Evolutionary conservation across 2,113 vertebrate genomes (phyloP), one percentile per base, ranked within the genome.

Genomic region (Hypocryptadius cinnamomeus): DNA sequence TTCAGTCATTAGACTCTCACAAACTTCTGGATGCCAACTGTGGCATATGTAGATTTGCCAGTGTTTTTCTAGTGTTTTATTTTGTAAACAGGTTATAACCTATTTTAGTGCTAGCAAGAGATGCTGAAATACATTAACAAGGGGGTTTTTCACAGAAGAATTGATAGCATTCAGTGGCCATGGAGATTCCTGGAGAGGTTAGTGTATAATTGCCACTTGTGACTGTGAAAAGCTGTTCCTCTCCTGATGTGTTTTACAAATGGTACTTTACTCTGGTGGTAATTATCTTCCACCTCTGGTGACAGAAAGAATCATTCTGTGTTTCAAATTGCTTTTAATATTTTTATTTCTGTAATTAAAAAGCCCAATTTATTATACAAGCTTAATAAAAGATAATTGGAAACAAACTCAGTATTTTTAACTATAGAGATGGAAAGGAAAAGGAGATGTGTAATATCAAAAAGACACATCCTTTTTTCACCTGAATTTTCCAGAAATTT

Each of bases 291-390:
- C 33, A 89, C 54, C 63, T 93, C 74, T 77, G 68, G 28, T 66
- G 35, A 59, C 60, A 93, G 87, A 92, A 94, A 71, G 31, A 91
- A 79, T 63, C 4, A 24, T 64, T 85, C 51, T 82, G 54, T 85
- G 39, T 47, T 93, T 89, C 50, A 90, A 89, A 87, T 92, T 82
- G 66, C 39, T 92, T 90, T 93, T 87, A 27, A 39, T 82, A 77
- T 79, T 87, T 93, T 48, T 91, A 89, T 79, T 90, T 91, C 77
- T 76, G 66, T 76, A 92, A 95, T 88, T 95, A 82, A 94, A 94
- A 87, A 48, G 2, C 11, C 25, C 59, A 28, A 61, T 87, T 94
- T 93, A 70, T 82, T 87, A 68, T 31, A 63, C 39, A 79, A 82
- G 24, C 56, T 73, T 89, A 91, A 85, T 89, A 50, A 22, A 79